phyloP scores from a whole-genome alignment of 1,140 invertebrate species.

The Zaprionus tsacasi region DNA sequence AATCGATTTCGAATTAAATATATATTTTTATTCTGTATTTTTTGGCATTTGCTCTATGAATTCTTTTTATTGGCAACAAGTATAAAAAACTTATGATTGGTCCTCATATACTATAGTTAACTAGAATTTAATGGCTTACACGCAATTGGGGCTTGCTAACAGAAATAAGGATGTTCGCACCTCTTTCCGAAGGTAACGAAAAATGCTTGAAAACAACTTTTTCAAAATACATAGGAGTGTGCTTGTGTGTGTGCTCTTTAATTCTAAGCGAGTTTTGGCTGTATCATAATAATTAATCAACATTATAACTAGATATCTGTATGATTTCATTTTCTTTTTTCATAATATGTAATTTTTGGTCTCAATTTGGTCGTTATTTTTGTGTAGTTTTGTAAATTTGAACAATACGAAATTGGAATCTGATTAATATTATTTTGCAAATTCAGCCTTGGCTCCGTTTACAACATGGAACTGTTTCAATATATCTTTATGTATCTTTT shows the following conservation, averaged over 20 bases:
- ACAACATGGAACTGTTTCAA: constrained; percentile 11
- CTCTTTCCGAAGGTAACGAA: background rate
- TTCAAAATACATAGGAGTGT: constrained; percentile 29
- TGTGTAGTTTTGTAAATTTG: constrained; percentile 24
- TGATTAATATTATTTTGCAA: constrained; percentile 26
- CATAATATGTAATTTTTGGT: constrained; percentile 65
- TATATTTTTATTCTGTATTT: constrained; percentile 9
- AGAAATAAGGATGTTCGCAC: background rate
- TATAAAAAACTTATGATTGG: constrained; percentile 72
- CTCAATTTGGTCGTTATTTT: constrained; percentile 65
- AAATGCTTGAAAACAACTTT: constrained; percentile 36
- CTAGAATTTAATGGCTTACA: constrained; percentile 20
- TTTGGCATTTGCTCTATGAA: constrained; percentile 38
- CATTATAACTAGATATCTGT: constrained; percentile 8
- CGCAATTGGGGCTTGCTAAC: background rate
- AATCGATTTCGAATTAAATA: background rate
- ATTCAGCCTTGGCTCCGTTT: constrained; percentile 48
- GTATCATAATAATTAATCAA: constrained; percentile 23
- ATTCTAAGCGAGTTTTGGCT: constrained; percentile 36
- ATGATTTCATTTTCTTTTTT: constrained; percentile 14
- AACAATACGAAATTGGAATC: constrained; percentile 54
- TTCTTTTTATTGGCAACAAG: constrained; percentile 61
- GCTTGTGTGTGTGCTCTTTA: background rate
- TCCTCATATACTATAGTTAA: constrained; percentile 27
- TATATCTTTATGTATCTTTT: background rate